Base-by-base conservation (phyloP, 1,140 invertebrate genomes). In the Bombus cullumanus region DNA sequence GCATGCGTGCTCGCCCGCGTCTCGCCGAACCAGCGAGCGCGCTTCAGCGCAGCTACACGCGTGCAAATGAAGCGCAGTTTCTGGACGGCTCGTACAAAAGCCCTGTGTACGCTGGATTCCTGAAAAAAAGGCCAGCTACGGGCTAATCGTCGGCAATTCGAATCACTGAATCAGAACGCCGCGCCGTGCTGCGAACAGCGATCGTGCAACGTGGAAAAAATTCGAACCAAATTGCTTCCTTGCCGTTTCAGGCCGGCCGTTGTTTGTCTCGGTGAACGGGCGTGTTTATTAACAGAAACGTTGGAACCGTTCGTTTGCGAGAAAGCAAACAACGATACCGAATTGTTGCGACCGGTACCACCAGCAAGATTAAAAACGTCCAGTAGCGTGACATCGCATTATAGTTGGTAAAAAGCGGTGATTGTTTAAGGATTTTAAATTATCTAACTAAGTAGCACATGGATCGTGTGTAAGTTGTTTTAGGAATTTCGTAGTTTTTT, bases 111-210 rank as follows among this genome's bases (percentile, higher is more conserved):
- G 39, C 1, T 73, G 41, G 76, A 31, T 25, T n/a, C 37, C 57
- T 41, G 43, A 72, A 79, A 71, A 41, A 12, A 69, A 39, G 80
- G 62, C 66, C 78, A 53, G 76, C 41, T 79, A 77, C 72, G 37
- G 43, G 34, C 57, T 74, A 80, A 80, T 80, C 78, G 68, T 28
- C 28, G 69, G 41, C 73, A 83, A 76, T 83, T 68, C 64, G 82
- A 83, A 18, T 59, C 74, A 69, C 41, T 78, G 81, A 83, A 75
- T 83, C 81, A 64, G 73, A 77, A 83, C 57, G 31, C n/a, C 34
- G 78, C 10, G 37, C n/a, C 78, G 73, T 31, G 53, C 37, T 37
- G 31, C 18, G 15, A 41, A n/a, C 59, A 53, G 28, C 22, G 22
- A 12, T 28, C 39, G 41, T 43, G 71, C 41, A 31, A 31, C 64